Evolutionary conservation across 53 echinoderm and acorn worm species (phyloP), one percentile per base, ranked within the genome.

Genomic region (Henricia sp.): DNA sequence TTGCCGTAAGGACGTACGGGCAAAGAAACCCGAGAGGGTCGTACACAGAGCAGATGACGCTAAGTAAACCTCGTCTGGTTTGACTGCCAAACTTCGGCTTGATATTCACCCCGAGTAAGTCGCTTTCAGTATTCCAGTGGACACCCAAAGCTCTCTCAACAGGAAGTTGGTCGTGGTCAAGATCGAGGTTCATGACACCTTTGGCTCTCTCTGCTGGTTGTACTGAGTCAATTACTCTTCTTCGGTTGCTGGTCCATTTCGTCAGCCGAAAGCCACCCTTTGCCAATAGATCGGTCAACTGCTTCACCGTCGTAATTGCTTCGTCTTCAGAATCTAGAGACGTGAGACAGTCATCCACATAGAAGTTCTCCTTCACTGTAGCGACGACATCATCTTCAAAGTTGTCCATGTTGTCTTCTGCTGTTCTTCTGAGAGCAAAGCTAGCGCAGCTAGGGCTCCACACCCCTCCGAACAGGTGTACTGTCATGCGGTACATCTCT

Each of bases 121-220:
- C 70, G 24, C 25, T 21, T 14, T 70, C 70, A 12, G 70, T 70
- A 26, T 70, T 30, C 78, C 78, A 62, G 28, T 21, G 50, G 34
- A 93, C 82, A 14, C 89, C 89, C 12, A 92, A 74, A 34, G 89
- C 92, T 43, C 89, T 52, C 43, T 89, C 89, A 30, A 85, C 69
- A 34, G 92, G 92, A 8, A 89, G 82, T 24, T 80, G 68, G 3
- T 72, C 86, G 50, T 52, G 39, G 37, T 72, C 74, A 17, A 92
- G 68, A 51, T 82, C 92, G 2, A 89, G 11, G 25, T 58, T 29
- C 30, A 28, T 62, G 17, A 63, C 58, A 6, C 25, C 77, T 41
- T 77, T 77, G 19, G 84, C 71, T 26, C 43, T 63, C 13, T 63
- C 78, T 13, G 14, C 63, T 8, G 17, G 38, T n/a, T 60, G 60